phyloP scores from a whole-genome alignment of 2,888 invertebrate species.

The Idaea biselata region DNA sequence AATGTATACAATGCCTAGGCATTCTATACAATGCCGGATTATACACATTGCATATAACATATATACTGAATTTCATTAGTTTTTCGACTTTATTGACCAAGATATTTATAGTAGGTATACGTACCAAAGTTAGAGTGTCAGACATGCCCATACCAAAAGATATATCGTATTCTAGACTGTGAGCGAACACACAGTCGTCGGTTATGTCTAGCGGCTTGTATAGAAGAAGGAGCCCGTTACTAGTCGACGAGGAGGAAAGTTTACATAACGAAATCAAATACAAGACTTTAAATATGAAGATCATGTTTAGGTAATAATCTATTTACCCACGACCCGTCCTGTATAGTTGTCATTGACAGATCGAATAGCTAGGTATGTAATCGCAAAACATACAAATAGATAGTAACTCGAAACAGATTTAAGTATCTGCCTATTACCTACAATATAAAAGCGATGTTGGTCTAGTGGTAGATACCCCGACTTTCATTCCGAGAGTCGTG shows the following conservation, averaged over 20 bases:
- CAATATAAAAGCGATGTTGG: too few species aligned
- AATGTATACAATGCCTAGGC: too few species aligned
- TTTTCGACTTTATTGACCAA: too few species aligned
- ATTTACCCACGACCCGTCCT: conserved; percentile 16
- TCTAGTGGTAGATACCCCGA: too few species aligned
- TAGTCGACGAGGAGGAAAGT: conserved; percentile 17
- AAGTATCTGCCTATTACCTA: too few species aligned
- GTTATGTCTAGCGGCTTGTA: conserved; percentile 62
- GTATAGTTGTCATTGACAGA: neutral
- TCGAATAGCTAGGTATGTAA: too few species aligned
- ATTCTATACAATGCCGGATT: too few species aligned
- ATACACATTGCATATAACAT: too few species aligned
- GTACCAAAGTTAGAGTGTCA: conserved; percentile 66
- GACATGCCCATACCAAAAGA: conserved; percentile 73
- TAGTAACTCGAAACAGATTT: too few species aligned
- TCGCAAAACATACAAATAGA: too few species aligned
- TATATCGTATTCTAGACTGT: conserved; percentile 55
- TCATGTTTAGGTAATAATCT: conserved; percentile 17
- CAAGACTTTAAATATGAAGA: conserved; percentile 9
- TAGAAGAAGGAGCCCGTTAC: conserved; percentile 52
- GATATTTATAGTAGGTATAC: conserved; percentile 15
- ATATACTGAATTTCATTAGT: too few species aligned
- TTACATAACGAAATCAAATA: conserved; percentile 12
- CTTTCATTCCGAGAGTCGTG: too few species aligned
- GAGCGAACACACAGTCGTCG: conserved; percentile 54